phyloP scores from a whole-genome alignment of 2,113 vertebrate species.

The Manacus vitellinus region DNA sequence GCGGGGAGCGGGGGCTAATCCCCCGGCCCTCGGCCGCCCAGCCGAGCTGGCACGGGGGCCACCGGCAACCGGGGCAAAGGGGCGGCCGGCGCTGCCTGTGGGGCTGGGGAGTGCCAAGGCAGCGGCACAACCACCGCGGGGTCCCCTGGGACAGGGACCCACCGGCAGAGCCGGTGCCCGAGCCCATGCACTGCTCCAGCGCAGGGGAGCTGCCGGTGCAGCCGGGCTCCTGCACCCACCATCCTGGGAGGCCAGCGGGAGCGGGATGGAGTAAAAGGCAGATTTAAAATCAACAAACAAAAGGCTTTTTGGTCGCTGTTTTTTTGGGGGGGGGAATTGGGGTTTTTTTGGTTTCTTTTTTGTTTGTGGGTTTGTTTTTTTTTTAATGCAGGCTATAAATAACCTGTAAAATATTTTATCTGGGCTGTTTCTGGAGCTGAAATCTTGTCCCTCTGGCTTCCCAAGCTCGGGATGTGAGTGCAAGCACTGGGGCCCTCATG shows the following conservation, averaged over 20 bases:
- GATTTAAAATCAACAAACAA: slow-evolving; percentile 1
- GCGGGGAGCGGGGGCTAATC: neutral
- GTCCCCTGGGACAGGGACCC: neutral
- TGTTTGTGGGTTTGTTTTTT: neutral
- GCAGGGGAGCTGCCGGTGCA: neutral
- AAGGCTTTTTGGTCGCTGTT: neutral
- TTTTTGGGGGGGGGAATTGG: neutral
- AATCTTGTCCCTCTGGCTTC: neutral
- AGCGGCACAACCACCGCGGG: neutral
- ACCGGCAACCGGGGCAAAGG: neutral
- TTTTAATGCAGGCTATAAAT: slow-evolving; percentile 21
- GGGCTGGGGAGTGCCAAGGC: neutral
- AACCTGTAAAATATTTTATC: slow-evolving; percentile 14
- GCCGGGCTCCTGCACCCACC: neutral
- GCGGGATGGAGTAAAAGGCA: neutral
- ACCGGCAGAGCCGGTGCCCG: accelerated
- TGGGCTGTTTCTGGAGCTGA: neutral
- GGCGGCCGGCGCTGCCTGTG: neutral
- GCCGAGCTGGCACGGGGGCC: neutral
- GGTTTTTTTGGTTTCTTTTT: neutral
- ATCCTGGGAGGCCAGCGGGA: neutral
- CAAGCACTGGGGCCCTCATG: accelerated
- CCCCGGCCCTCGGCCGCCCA: neutral
- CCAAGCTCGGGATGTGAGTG: neutral
- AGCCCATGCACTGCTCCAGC: neutral